Evolutionary conservation across 2,113 vertebrate genomes (phyloP).

Genomic region (Psilopogon haemacephalus): DNA sequence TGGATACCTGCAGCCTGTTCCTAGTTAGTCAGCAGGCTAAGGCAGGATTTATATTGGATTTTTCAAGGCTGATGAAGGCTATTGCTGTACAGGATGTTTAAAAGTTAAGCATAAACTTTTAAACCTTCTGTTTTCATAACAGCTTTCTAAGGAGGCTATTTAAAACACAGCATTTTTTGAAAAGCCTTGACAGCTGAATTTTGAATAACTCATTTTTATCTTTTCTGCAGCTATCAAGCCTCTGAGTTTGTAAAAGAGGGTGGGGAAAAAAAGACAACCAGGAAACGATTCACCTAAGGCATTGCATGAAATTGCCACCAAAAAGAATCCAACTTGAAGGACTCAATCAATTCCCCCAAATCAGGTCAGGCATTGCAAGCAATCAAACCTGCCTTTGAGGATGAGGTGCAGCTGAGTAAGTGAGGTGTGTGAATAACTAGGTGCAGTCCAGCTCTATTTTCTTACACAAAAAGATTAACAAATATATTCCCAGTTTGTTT

Average conservation of each 20-base stretch:
- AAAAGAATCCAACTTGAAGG: neutral
- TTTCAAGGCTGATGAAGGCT: neutral
- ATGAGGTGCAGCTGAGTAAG: neutral
- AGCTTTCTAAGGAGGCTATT: neutral
- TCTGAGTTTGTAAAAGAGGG: neutral
- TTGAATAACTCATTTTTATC: neutral
- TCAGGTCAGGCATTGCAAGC: neutral
- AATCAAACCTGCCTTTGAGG: neutral
- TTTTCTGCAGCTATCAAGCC: neutral
- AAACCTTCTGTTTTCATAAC: neutral
- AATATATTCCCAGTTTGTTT: neutral
- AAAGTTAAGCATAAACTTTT: neutral
- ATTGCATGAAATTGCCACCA: fast-evolving
- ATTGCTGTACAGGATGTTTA: neutral
- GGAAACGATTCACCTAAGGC: neutral
- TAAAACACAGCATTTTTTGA: neutral
- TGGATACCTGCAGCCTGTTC: neutral
- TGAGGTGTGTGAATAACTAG: neutral
- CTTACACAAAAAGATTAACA: neutral
- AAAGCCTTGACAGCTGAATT: neutral
- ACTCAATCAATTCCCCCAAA: neutral
- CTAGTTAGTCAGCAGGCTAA: neutral
- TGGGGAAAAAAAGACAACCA: neutral
- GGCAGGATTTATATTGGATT: neutral
- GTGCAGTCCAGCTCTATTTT: neutral